Percentiles rank a stretch among this genome's conserved stretches.
phyloP scores from a whole-genome alignment of 2,888 invertebrate species.

The Malacosoma neustria region DNA sequence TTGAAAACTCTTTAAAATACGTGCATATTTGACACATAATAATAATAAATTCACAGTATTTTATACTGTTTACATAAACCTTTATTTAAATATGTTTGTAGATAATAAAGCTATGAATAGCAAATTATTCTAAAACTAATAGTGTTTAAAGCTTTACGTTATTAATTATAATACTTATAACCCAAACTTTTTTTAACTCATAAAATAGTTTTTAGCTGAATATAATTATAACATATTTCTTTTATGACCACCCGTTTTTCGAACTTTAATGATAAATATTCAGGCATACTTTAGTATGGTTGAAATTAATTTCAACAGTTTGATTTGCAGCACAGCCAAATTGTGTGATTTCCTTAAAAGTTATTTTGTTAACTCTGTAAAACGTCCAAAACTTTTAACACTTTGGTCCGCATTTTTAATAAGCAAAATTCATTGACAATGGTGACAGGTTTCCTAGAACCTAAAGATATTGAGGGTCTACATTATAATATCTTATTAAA shows the following conservation, averaged over 20 bases:
- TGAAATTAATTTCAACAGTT: constrained; percentile 18
- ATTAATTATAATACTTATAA: background rate
- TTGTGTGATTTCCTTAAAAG: constrained; percentile 40
- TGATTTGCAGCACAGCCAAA: constrained; percentile 64
- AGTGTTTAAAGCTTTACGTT: background rate
- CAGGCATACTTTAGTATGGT: constrained; percentile 1
- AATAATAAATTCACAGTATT: too few species aligned
- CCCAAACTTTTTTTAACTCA: background rate
- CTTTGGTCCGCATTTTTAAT: constrained; percentile 63
- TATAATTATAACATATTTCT: background rate
- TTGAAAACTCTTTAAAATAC: too few species aligned
- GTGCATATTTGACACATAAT: too few species aligned
- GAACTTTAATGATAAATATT: background rate
- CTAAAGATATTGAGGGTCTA: background rate
- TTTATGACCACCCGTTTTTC: background rate
- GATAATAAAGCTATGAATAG: too few species aligned
- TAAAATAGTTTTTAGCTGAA: background rate
- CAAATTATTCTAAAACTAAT: background rate
- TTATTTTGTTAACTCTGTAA: constrained; percentile 40
- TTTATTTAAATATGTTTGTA: too few species aligned
- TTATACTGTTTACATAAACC: too few species aligned
- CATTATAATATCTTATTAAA: too few species aligned
- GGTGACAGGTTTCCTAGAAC: background rate
- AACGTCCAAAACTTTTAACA: constrained; percentile 60
- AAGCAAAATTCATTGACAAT: constrained; percentile 58